Evolutionary conservation across 1,140 invertebrate genomes (phyloP).

Genomic region (Drosophila miranda): DNA sequence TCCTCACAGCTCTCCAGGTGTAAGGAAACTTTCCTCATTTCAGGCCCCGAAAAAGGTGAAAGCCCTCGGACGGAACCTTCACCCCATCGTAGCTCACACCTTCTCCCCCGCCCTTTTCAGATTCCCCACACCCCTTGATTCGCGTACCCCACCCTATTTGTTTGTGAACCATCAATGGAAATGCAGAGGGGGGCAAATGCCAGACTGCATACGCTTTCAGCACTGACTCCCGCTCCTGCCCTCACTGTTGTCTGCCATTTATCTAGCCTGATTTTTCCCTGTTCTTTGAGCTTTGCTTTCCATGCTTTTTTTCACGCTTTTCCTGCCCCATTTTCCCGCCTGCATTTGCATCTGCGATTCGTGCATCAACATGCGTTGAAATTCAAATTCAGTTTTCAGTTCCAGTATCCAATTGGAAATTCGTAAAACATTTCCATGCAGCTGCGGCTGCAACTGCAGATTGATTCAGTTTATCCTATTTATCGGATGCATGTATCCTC

Average conservation of each 20-base stretch:
- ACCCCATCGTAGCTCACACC: conserved; percentile 7
- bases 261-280: conserved; percentile 49
- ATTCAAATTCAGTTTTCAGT: conserved; percentile 32
- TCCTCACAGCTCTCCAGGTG: too few relatives aligned
- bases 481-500: conserved; percentile 2
- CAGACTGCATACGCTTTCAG: conserved; percentile 30
- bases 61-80: conserved; percentile 9
- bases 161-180: conserved; percentile 41
- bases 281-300: conserved; percentile 7
- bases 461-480: conserved; percentile 49
- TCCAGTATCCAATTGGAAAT: conserved; percentile 39
- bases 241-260: conserved; percentile 32
- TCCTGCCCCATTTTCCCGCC: conserved; percentile 3
- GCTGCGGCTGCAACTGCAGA: conserved; percentile 26
- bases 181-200: conserved; percentile 12
- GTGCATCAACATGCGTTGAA: conserved; percentile 54
- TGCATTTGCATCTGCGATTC: conserved; percentile 51
- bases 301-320: conserved; percentile 1
- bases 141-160: conserved; percentile 19
- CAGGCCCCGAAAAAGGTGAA: conserved; percentile 16
- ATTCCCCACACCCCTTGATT: conserved; percentile 5
- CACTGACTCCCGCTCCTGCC: background rate
- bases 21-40: background rate
- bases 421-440: conserved; percentile 52
- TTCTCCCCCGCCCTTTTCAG: conserved; percentile 2